Conservation (phyloP, 2,113 vertebrate genomes). For the Ginglymostoma cirratum region DNA sequence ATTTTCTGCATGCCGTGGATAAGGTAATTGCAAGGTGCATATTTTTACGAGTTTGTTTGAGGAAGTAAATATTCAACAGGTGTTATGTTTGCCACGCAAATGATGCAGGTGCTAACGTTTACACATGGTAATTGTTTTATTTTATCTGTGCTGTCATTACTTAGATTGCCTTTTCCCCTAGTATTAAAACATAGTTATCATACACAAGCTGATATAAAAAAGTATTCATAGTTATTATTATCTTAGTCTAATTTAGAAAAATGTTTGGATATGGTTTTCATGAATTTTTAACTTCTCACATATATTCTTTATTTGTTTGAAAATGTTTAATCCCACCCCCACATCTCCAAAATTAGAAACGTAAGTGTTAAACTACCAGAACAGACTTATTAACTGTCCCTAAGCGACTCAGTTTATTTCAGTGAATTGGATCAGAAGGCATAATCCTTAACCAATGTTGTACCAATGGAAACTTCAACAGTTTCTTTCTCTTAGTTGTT, state of each 20-base stretch:
- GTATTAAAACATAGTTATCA: neutral
- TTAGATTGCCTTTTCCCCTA: conserved; percentile 32
- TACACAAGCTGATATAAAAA: conserved; percentile 7
- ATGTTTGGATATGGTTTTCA: neutral
- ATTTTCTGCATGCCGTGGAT: neutral
- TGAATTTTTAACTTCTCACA: neutral
- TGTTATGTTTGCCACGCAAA: conserved; percentile 53
- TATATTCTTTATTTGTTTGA: neutral
- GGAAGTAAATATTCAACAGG: conserved; percentile 62
- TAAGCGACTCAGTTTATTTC: neutral
- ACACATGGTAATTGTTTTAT: conserved; percentile 63
- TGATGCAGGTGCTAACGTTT: conserved; percentile 47
- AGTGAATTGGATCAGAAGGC: neutral
- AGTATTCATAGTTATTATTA: neutral
- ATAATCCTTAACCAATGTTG: neutral
- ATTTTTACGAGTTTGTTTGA: conserved; percentile 51
- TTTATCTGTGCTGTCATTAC: conserved; percentile 54
- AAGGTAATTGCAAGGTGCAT: conserved; percentile 2
- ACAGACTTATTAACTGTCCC: neutral
- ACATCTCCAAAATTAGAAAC: too few species aligned
- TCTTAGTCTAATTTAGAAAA: neutral
- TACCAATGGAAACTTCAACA: neutral
- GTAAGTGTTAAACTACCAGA: too few species aligned
- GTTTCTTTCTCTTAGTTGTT: neutral
- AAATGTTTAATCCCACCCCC: neutral